A percentile compares a stretch with the other conserved stretches of the same genome.
Conservation (phyloP, 2,113 vertebrate genomes). For the Macquaria ambigua region DNA sequence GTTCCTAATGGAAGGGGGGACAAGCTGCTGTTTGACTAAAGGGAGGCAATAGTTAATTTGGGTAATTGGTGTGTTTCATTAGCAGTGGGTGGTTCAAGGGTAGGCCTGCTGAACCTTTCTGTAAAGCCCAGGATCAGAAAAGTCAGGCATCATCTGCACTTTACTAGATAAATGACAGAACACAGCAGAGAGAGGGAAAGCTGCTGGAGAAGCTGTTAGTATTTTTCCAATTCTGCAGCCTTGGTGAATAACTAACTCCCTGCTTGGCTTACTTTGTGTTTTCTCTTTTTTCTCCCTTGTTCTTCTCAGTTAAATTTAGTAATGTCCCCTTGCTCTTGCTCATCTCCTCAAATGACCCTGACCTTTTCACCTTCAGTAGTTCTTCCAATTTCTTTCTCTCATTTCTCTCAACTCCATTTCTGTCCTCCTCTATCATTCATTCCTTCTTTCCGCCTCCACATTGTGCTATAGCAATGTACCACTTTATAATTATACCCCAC, state of each 20-base stretch:
- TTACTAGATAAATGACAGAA: constrained; percentile 53
- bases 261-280: constrained; percentile 13
- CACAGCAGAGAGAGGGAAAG: constrained; percentile 17
- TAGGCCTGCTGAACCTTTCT: constrained; percentile 44
- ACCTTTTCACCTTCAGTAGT: constrained; percentile 37
- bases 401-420: constrained; percentile 26
- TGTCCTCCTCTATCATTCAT: constrained; percentile 28
- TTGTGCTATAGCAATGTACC: constrained; percentile 34
- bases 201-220: constrained; percentile 34
- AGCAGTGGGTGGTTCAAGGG: constrained; percentile 70
- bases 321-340: neutral
- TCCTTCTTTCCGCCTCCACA: constrained; percentile 33
- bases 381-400: constrained; percentile 13
- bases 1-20: constrained; percentile 75
- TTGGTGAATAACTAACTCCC: constrained; percentile 16
- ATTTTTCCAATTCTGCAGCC: constrained; percentile 39
- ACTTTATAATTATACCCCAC: constrained; percentile 76
- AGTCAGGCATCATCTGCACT: constrained; percentile 53
- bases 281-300: constrained; percentile 10
- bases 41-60: constrained; percentile 76
- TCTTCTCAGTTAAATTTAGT: constrained; percentile 17
- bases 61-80: constrained; percentile 75
- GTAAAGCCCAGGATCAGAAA: constrained; percentile 49
- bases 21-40: constrained; percentile 67
- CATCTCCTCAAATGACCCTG: constrained; percentile 38